Percentiles rank a stretch among this genome's conserved stretches.
Conservation (phyloP, 2,113 vertebrate genomes). For the Piprites chloris region DNA sequence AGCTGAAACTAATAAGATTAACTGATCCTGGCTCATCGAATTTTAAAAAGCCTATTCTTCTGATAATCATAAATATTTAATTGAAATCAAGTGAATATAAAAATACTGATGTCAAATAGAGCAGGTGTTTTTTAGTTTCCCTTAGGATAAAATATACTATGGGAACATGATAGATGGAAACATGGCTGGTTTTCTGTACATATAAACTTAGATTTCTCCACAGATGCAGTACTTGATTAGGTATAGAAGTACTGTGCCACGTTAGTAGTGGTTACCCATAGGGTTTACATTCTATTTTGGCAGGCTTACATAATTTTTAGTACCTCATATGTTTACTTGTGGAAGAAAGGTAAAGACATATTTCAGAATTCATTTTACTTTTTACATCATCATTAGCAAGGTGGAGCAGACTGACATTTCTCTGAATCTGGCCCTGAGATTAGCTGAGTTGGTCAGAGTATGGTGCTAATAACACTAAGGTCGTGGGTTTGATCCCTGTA, state of each 20-base stretch:
- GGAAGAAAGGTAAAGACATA: constrained; percentile 42
- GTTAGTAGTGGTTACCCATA: constrained; percentile 40
- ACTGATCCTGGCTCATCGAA: constrained; percentile 34
- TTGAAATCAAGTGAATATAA: constrained; percentile 48
- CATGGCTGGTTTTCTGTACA: constrained; percentile 16
- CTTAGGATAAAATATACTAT: neutral
- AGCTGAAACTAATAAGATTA: constrained; percentile 27
- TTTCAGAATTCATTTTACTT: constrained; percentile 27
- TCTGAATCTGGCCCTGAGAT: neutral
- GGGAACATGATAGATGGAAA: constrained; percentile 17
- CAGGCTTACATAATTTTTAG: constrained; percentile 22
- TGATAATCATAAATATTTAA: neutral
- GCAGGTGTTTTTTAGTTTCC: constrained; percentile 7
- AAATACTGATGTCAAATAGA: constrained; percentile 6
- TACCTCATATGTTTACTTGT: constrained; percentile 22
- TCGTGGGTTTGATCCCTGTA: neutral
- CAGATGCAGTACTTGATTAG: constrained; percentile 15
- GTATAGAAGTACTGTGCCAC: neutral
- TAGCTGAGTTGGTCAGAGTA: neutral
- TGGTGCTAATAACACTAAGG: neutral
- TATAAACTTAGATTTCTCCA: constrained; percentile 10
- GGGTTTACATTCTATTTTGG: constrained; percentile 47
- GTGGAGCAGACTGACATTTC: neutral
- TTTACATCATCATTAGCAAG: neutral
- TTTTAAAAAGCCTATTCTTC: constrained; percentile 1